These are phyloP conservation scores for Drosophila aldrichi DNA, from an alignment of 2,888 invertebrate genomes.

Conservation along the genomic window DNA sequence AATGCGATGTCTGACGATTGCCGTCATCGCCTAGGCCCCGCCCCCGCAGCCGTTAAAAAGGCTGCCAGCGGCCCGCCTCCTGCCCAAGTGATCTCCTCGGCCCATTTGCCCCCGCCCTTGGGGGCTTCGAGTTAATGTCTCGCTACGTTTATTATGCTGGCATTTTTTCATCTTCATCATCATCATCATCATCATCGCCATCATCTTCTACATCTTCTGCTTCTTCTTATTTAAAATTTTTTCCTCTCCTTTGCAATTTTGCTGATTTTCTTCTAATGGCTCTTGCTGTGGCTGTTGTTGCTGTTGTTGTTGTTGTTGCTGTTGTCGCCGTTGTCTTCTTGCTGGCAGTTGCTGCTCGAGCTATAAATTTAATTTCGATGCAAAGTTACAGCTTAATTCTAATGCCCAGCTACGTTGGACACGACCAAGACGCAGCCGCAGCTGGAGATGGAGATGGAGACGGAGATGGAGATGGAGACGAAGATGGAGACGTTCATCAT, in stretches of 20 bases:
- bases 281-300: conserved; percentile 20
- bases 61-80: conserved; percentile 11
- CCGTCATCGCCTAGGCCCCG: conserved; percentile 38
- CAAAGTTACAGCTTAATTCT: conserved; percentile 79
- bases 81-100: conserved; percentile 1
- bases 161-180: conserved; percentile 28
- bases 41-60: conserved; percentile 10
- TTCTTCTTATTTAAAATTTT: conserved; percentile 22
- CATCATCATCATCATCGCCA: conserved; percentile 7
- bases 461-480: conserved; percentile 9
- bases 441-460: background rate
- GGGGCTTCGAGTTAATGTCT: conserved; percentile 53
- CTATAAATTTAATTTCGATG: conserved; percentile 81
- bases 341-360: conserved; percentile 42
- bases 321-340: conserved; percentile 26
- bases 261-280: conserved; percentile 54
- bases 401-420: conserved; percentile 60
- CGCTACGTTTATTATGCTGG: conserved; percentile 52
- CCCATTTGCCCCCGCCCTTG: conserved; percentile 2
- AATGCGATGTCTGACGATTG: conserved; percentile 56
- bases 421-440: conserved; percentile 27
- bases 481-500: conserved; percentile 49
- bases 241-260: conserved; percentile 39
- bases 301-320: conserved; percentile 22
- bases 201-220: too few species aligned